phyloP scores from a whole-genome alignment of 1,140 invertebrate genomes.

The Apis florea region DNA sequence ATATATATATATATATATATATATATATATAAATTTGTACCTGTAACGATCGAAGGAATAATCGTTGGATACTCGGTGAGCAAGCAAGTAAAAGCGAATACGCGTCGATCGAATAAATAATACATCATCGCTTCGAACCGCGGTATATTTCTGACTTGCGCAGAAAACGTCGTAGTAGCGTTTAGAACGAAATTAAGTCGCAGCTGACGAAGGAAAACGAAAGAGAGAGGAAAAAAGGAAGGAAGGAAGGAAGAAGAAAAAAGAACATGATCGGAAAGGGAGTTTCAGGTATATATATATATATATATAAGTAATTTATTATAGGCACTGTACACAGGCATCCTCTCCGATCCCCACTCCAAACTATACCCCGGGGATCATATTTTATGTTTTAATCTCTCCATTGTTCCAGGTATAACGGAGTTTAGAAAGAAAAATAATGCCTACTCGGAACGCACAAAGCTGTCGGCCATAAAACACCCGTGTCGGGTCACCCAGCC shows the following conservation, averaged over 20 bases:
- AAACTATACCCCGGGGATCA: constrained; percentile 70
- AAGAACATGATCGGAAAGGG: constrained; percentile 22
- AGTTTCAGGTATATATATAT: constrained; percentile 45
- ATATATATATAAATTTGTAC: too few relatives aligned
- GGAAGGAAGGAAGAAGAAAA: background rate
- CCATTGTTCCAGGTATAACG: constrained; percentile 80
- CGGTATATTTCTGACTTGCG: too few relatives aligned
- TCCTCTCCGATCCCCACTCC: constrained; percentile 28
- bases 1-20: too few relatives aligned
- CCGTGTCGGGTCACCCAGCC: constrained; percentile 68
- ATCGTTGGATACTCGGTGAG: too few relatives aligned
- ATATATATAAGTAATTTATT: constrained; percentile 63
- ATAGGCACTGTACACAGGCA: constrained; percentile 38
- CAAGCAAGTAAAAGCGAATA: too few relatives aligned
- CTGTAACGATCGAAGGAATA: too few relatives aligned
- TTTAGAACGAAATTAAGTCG: background rate
- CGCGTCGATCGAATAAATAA: too few relatives aligned
- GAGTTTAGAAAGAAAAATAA: constrained; percentile 79
- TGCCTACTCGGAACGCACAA: constrained; percentile 79
- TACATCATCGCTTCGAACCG: too few relatives aligned
- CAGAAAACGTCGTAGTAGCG: too few relatives aligned
- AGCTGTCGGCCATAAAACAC: constrained; percentile 78
- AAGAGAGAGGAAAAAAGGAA: too few relatives aligned
- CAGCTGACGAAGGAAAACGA: constrained; percentile 11
- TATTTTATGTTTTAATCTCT: constrained; percentile 81